Percentiles rank a stretch among this genome's conserved stretches.
These are phyloP conservation scores for Glossosoma conforme DNA, from an alignment of 1,140 invertebrate species.

Conservation along the genomic window DNA sequence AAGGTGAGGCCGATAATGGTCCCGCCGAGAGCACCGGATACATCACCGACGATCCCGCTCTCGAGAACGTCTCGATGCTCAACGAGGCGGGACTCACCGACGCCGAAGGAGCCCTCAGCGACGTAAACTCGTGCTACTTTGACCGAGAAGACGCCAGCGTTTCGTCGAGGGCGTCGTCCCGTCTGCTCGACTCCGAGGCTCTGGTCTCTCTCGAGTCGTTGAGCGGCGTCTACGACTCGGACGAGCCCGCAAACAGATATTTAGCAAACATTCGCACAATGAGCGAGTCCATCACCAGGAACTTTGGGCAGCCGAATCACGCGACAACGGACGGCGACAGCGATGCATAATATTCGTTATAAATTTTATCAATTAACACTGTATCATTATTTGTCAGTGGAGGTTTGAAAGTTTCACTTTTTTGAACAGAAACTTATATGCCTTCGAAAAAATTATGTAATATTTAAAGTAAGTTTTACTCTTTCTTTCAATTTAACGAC, in stretches of 20 bases:
- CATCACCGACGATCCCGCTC: slow-evolving; percentile 74
- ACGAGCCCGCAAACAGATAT: slow-evolving; percentile 70
- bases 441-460: no score
- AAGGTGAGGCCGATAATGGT: slow-evolving; percentile 47
- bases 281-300: slow-evolving; percentile 68
- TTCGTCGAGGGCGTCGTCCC: slow-evolving; percentile 71
- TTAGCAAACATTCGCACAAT: slow-evolving; percentile 70
- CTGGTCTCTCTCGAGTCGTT: slow-evolving; percentile 71
- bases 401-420: no score
- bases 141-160: slow-evolving; percentile 74
- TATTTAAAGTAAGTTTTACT: no score
- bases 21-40: slow-evolving; percentile 73
- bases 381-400: not conserved
- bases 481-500: no score
- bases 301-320: slow-evolving; percentile 63
- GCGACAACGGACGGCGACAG: slow-evolving; percentile 60
- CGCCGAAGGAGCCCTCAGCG: slow-evolving; percentile 77
- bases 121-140: slow-evolving; percentile 78
- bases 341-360: slow-evolving; percentile 47
- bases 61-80: slow-evolving; percentile 77
- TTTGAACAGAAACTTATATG: no score
- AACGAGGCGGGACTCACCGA: slow-evolving; percentile 83
- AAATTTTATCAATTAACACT: not conserved
- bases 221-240: slow-evolving; percentile 78
- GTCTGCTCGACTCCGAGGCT: slow-evolving; percentile 69